A percentile compares a stretch with the other conserved stretches of the same genome.
Evolutionary conservation across 2,113 vertebrate genomes (phyloP).

Genomic region (Nerophis ophidion): DNA sequence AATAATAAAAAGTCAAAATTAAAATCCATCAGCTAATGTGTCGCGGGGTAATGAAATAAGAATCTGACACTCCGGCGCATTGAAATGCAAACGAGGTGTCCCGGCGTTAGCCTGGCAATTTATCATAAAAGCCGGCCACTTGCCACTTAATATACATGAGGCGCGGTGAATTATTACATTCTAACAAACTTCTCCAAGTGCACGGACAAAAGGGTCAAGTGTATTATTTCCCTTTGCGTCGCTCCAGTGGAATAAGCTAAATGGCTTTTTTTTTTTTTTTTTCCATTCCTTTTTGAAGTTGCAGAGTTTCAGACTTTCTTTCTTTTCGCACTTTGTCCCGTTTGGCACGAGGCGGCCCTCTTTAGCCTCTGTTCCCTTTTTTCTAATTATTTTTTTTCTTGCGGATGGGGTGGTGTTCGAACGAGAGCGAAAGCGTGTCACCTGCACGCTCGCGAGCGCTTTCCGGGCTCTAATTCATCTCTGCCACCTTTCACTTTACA

Average conservation of each 20-base stretch:
- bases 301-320: constrained; percentile 65
- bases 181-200: constrained; percentile 89
- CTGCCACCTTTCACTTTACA: constrained; percentile 62
- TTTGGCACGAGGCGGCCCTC: constrained; percentile 58
- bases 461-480: constrained; percentile 74
- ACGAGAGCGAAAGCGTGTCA: constrained; percentile 42
- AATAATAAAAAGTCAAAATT: constrained; percentile 74
- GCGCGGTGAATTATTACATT: constrained; percentile 87
- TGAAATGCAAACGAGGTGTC: constrained; percentile 96
- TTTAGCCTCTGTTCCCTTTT: constrained; percentile 52
- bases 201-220: constrained; percentile 79
- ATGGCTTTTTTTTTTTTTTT: too few relatives aligned
- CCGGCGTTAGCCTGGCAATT: constrained; percentile 86
- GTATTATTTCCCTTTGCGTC: constrained; percentile 75
- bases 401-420: constrained; percentile 44
- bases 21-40: constrained; percentile 90
- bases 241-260: constrained; percentile 56
- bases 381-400: constrained; percentile 10
- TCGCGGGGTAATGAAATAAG: constrained; percentile 88
- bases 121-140: constrained; percentile 83
- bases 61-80: constrained; percentile 86
- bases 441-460: constrained; percentile 64
- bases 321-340: constrained; percentile 60
- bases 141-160: constrained; percentile 95
- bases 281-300: constrained; percentile 57